These are phyloP conservation scores for Distichodus sexfasciatus DNA, from an alignment of 2,797 vertebrate species.

Conservation along the genomic window DNA sequence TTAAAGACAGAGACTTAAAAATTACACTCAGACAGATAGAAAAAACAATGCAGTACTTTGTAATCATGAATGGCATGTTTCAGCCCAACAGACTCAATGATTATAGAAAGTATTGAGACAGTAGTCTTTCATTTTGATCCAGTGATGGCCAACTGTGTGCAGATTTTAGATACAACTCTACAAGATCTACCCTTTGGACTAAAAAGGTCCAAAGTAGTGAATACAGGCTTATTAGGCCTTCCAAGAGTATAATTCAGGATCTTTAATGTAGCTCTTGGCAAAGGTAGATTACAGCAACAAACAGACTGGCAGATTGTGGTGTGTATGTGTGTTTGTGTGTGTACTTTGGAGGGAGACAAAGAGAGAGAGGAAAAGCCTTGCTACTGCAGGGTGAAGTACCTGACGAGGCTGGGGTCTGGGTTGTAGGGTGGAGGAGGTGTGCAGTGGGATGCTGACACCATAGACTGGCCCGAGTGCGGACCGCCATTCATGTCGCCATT, in stretches of 20 bases:
- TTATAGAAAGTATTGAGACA: neutral
- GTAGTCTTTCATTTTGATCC: too few relatives aligned
- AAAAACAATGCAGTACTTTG: constrained; percentile 29
- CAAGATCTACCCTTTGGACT: too few relatives aligned
- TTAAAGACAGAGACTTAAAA: constrained; percentile 6
- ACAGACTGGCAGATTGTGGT: neutral
- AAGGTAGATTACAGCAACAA: constrained; percentile 1
- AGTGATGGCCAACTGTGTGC: too few relatives aligned
- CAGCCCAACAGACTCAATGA: constrained; percentile 6
- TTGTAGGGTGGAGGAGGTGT: constrained; percentile 95
- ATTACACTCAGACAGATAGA: constrained; percentile 13
- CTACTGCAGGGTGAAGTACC: constrained; percentile 84
- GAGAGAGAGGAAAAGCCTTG: constrained; percentile 61
- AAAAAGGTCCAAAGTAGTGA: too few relatives aligned
- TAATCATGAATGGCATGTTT: constrained; percentile 13
- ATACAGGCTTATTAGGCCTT: too few relatives aligned
- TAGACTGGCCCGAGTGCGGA: constrained; percentile 85
- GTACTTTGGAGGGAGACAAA: constrained; percentile 39
- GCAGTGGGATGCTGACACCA: constrained; percentile 92
- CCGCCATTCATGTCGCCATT: constrained; percentile 90
- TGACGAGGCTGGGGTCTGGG: constrained; percentile 95
- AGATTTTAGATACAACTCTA: too few relatives aligned
- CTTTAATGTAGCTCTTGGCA: too few relatives aligned
- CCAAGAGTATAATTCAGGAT: too few relatives aligned
- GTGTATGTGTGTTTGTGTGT: constrained; percentile 1